Evolutionary conservation across 2,797 vertebrate species (phyloP), one percentile per base, ranked within the genome.

Genomic region (Orientallactaga sibirica): DNA sequence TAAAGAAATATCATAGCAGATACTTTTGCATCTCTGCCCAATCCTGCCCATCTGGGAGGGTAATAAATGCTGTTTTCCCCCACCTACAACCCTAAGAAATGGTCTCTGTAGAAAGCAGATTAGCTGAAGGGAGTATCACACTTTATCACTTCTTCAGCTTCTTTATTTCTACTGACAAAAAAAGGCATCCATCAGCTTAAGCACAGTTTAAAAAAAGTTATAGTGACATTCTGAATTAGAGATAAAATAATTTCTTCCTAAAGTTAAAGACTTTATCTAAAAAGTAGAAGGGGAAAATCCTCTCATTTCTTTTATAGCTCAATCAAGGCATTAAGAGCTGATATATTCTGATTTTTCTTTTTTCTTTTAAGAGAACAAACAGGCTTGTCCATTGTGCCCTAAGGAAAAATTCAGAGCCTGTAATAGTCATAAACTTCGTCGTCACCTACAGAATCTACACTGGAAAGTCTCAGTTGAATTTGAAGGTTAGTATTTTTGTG

Each of bases 401-500:
- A 99, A 99, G 96, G 99, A 99, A 97, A 99, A 99, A 90, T 99
- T 99, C 76, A 99, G 98, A 97, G 98, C 99, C 78, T 99, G 99
- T 93, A 99, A 99, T 94, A 98, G 98, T 96, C 99, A 99, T 97
- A 99, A 99, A 89, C 99, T 99, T 55, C 98, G 98, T 67, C 98
- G 99, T 12, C 99, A 99, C 95, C 98, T 99, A 96, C 99, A 99
- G 97, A 99, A 99, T 98, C 98, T 99, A 64, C 99, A 99, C 98
- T 99, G 99, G 99, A 99, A 99, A 96, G 99, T 99, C 94, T 99
- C 99, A 71, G 99, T 99, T 94, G 99, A 99, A 98, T 99, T 99
- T 98, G 98, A 99, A 99, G 99, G 99, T 99, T 98, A 95, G 95
- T 73, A 61, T 71, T 94, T 37, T 89, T 68, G 1, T 79, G 2